Conservation (phyloP, 2,888 invertebrate genomes). For the Ophion slaviceki region DNA sequence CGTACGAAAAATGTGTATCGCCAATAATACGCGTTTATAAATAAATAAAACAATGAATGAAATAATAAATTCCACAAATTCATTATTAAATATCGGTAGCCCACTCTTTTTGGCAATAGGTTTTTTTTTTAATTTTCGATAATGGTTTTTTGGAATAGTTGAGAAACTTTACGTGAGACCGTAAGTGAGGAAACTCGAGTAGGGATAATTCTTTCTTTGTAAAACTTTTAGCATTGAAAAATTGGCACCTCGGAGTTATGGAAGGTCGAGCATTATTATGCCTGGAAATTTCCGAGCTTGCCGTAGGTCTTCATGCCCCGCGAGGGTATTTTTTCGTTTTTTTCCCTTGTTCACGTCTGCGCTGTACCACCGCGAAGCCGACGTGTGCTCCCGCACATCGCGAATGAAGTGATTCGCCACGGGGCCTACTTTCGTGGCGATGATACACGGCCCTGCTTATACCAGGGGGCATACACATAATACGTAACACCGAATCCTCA, state of each 20-base stretch:
- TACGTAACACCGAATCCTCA: too few relatives aligned
- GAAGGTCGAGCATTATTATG: constrained; percentile 26
- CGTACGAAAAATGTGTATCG: too few relatives aligned
- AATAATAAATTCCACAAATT: too few relatives aligned
- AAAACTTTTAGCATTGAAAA: constrained; percentile 1
- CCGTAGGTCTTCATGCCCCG: constrained; percentile 51
- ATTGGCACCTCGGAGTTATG: constrained; percentile 27
- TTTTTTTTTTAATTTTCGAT: not conserved
- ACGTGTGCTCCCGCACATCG: constrained; percentile 57
- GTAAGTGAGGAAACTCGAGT: not conserved
- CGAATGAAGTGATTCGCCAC: constrained; percentile 72
- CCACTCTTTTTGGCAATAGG: too few relatives aligned
- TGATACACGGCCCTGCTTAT: constrained; percentile 19
- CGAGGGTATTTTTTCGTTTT: constrained; percentile 38
- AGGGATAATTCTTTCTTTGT: not conserved
- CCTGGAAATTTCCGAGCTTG: constrained; percentile 49
- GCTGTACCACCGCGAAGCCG: constrained; percentile 3
- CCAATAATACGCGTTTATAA: too few relatives aligned
- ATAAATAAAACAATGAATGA: too few relatives aligned
- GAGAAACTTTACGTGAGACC: not conserved
- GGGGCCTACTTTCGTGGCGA: constrained; percentile 57
- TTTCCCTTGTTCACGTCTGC: constrained; percentile 19
- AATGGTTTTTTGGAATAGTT: not conserved
- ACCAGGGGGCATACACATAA: not conserved
- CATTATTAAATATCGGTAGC: too few relatives aligned